phyloP scores from a whole-genome alignment of 1,140 invertebrate genomes.

The Piezodorus guildinii region DNA sequence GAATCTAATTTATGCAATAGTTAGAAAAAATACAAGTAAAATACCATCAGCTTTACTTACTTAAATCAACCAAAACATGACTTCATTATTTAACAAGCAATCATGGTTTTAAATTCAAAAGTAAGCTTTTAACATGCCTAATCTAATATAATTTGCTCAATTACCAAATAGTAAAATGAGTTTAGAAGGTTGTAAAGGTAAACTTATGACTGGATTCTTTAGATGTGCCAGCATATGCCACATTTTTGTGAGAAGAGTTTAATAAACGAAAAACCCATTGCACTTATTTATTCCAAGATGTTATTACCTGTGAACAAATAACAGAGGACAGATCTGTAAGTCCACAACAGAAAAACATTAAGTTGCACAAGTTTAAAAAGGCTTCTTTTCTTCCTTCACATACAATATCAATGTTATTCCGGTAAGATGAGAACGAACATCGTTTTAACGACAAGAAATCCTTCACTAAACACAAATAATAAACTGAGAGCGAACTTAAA shows the following conservation, averaged over 20 bases:
- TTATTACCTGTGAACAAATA: slow-evolving; percentile 12
- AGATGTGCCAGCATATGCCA: slow-evolving; percentile 14
- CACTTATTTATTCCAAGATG: slow-evolving; percentile 1
- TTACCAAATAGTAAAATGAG: slow-evolving; percentile 3
- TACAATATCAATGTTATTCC: neutral
- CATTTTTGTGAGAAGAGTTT: slow-evolving; percentile 4
- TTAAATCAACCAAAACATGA: too few relatives aligned
- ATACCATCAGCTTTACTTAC: too few relatives aligned
- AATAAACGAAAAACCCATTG: neutral
- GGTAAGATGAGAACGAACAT: too few relatives aligned
- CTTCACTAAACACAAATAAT: too few relatives aligned
- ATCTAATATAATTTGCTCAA: neutral
- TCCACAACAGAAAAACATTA: slow-evolving; percentile 13
- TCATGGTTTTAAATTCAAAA: neutral
- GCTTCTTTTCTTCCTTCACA: neutral
- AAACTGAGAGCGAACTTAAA: too few relatives aligned
- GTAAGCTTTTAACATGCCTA: neutral
- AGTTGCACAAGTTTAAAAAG: slow-evolving; percentile 1
- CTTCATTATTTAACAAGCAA: too few relatives aligned
- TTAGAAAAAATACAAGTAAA: too few relatives aligned
- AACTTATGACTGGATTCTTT: slow-evolving; percentile 8
- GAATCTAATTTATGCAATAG: too few relatives aligned
- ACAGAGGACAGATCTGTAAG: slow-evolving; percentile 2
- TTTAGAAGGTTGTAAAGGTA: slow-evolving; percentile 5
- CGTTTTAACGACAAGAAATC: too few relatives aligned